Conservation (phyloP, 2,113 vertebrate species). For the Parus major region DNA sequence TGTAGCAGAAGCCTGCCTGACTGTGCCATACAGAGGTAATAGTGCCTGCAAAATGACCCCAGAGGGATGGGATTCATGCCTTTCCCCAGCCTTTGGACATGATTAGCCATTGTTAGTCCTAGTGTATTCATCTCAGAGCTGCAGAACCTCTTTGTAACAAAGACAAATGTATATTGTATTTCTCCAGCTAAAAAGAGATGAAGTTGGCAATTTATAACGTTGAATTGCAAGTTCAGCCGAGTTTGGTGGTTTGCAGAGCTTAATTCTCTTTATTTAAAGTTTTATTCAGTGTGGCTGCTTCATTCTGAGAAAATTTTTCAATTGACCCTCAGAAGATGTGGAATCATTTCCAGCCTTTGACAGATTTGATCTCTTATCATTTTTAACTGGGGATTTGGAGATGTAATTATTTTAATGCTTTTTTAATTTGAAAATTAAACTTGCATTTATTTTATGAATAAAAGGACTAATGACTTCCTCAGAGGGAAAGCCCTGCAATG, state of each 20-base stretch:
- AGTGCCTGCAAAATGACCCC: neutral
- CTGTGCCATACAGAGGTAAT: slow-evolving; percentile 42
- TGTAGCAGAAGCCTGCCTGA: slow-evolving; percentile 35
- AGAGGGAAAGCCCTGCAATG: neutral
- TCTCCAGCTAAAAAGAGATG: slow-evolving; percentile 18
- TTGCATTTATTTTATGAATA: slow-evolving; percentile 19
- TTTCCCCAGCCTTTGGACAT: neutral
- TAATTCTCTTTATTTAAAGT: slow-evolving; percentile 27
- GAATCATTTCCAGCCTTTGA: neutral
- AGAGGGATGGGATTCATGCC: neutral
- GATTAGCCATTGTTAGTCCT: neutral
- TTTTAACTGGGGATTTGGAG: neutral
- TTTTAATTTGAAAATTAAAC: slow-evolving; percentile 17
- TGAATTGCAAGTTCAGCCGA: slow-evolving; percentile 1
- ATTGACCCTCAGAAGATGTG: neutral
- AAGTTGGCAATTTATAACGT: slow-evolving; percentile 27
- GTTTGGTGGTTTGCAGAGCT: slow-evolving; percentile 22
- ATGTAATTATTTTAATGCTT: neutral
- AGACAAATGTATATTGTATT: slow-evolving; percentile 41
- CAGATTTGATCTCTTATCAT: neutral
- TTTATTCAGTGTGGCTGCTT: neutral
- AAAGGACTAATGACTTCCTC: neutral
- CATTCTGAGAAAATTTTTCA: slow-evolving; percentile 3
- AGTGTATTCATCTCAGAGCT: slow-evolving; percentile 29
- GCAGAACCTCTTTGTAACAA: slow-evolving; percentile 23